These are phyloP conservation scores for Micromesistius poutassou DNA, from an alignment of 2,797 vertebrate genomes.

Conservation along the genomic window DNA sequence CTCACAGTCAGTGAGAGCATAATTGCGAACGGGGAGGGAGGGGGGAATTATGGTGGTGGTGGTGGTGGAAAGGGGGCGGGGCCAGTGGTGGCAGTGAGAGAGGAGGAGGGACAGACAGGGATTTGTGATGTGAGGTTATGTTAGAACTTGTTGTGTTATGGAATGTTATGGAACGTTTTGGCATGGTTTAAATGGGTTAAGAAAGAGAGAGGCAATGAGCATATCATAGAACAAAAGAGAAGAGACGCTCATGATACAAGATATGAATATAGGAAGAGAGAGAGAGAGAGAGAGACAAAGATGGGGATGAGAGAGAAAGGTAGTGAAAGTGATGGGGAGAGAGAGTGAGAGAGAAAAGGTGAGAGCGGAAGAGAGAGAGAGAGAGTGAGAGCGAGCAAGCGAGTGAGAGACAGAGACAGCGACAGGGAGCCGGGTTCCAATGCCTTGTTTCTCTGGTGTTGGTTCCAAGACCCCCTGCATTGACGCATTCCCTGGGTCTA, in stretches of 20 bases:
- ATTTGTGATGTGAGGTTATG: background rate
- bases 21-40: background rate
- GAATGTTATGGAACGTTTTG: background rate
- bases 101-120: background rate
- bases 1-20: slow-evolving; percentile 28
- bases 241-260: background rate
- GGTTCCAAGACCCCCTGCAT: slow-evolving; percentile 26
- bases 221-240: background rate
- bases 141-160: background rate
- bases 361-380: too few relatives aligned
- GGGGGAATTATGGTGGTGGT: slow-evolving; percentile 40
- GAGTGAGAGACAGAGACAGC: too few relatives aligned
- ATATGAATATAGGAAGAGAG: background rate
- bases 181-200: too few relatives aligned
- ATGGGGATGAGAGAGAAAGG: background rate
- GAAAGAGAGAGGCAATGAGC: background rate
- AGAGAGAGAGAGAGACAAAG: background rate
- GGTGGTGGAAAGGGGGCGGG: background rate
- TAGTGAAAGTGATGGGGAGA: background rate
- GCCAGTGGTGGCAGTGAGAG: background rate
- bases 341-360: too few relatives aligned
- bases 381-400: too few relatives aligned
- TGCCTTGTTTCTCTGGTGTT: slow-evolving; percentile 39
- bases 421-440: too few relatives aligned
- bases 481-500: slow-evolving; percentile 49